Conservation (phyloP, 2,888 invertebrate genomes). For the Pachycephus smyrnensis region DNA sequence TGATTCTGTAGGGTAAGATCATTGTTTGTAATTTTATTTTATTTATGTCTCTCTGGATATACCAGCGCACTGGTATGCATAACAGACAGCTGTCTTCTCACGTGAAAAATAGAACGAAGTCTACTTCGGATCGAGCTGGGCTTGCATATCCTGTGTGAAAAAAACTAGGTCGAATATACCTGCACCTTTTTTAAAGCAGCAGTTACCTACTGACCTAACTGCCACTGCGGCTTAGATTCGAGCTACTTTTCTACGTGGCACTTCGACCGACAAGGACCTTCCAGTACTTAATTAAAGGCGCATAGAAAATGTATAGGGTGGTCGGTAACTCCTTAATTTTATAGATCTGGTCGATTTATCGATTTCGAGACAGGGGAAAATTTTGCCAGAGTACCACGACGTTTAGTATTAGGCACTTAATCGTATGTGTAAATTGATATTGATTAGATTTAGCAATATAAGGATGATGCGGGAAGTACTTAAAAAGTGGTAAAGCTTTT, state of each 20-base stretch:
- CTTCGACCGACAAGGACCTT: background rate
- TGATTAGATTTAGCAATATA: background rate
- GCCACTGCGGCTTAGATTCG: background rate
- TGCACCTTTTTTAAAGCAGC: conserved; percentile 31
- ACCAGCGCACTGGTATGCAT: background rate
- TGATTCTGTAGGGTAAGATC: background rate
- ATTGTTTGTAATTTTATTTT: background rate
- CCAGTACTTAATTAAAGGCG: background rate
- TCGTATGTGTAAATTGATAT: background rate
- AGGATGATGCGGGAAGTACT: background rate
- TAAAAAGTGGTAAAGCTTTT: background rate
- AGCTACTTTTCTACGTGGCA: background rate
- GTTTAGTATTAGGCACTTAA: background rate
- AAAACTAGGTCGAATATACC: conserved; percentile 39
- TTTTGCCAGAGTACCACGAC: background rate
- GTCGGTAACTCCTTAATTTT: background rate
- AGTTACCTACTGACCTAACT: background rate
- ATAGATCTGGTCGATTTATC: background rate
- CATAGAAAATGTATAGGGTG: background rate
- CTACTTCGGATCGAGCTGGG: background rate
- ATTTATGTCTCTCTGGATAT: background rate
- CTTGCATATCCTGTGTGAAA: background rate
- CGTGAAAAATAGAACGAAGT: background rate
- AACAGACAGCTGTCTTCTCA: background rate
- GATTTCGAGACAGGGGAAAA: background rate